These are phyloP conservation scores for Abrostola tripartita DNA, from an alignment of 2,888 invertebrate genomes.

Conservation along the genomic window DNA sequence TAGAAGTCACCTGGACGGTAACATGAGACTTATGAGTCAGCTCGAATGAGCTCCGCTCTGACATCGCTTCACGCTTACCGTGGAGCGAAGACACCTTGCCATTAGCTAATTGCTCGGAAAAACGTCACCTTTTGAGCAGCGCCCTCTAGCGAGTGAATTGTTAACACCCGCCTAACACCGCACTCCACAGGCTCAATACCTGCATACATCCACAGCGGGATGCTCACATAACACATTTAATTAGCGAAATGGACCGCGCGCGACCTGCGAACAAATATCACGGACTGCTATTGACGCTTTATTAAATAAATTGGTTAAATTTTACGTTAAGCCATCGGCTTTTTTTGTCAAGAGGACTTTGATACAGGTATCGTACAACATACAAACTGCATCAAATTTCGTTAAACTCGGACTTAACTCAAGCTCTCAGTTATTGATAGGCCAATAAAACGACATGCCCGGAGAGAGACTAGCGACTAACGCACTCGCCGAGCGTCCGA, in stretches of 20 bases:
- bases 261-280: background rate
- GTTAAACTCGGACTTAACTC: too few relatives aligned
- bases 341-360: too few relatives aligned
- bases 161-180: constrained; percentile 9
- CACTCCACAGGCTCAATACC: constrained; percentile 9
- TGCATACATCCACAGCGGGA: background rate
- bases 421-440: too few relatives aligned
- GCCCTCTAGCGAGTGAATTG: constrained; percentile 24
- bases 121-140: constrained; percentile 55
- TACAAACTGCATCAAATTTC: too few relatives aligned
- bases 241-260: constrained; percentile 10
- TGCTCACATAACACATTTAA: constrained; percentile 12
- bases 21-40: background rate
- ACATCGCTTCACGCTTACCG: constrained; percentile 24
- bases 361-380: too few relatives aligned
- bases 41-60: background rate
- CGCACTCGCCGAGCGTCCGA: too few relatives aligned
- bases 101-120: constrained; percentile 70
- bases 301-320: background rate
- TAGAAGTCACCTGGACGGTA: too few relatives aligned
- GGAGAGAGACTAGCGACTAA: background rate
- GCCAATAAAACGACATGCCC: background rate
- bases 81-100: constrained; percentile 25
- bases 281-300: background rate
- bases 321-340: background rate